A percentile compares a stretch with the other conserved stretches of the same genome.
Conservation (phyloP, 2,113 vertebrate species). For the Scomber scombrus region DNA sequence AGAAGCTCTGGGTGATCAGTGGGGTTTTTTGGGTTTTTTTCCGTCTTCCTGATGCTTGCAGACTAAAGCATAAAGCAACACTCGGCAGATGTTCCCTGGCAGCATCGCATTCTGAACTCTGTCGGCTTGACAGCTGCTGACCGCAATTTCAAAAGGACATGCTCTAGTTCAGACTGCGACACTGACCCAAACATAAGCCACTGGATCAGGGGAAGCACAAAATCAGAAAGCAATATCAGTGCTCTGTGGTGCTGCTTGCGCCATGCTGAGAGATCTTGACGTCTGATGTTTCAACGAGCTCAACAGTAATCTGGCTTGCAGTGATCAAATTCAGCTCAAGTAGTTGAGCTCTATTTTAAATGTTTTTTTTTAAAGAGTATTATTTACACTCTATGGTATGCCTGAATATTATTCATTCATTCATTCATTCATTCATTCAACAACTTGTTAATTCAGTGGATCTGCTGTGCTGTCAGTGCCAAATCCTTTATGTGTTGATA, state of each 20-base stretch:
- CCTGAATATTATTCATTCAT: background rate
- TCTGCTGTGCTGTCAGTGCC: background rate
- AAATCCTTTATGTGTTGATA: background rate
- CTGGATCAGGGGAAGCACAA: slow-evolving; percentile 53
- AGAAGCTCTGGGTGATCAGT: slow-evolving; percentile 57
- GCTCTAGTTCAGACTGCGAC: slow-evolving; percentile 69
- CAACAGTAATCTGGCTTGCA: slow-evolving; percentile 42
- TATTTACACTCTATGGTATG: slow-evolving; percentile 14
- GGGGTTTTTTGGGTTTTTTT: background rate
- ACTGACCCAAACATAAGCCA: slow-evolving; percentile 78
- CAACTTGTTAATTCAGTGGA: background rate
- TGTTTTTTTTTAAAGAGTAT: slow-evolving; percentile 10
- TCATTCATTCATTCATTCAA: background rate
- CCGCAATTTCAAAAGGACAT: slow-evolving; percentile 79
- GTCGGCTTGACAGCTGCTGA: slow-evolving; percentile 81
- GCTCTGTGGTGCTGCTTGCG: slow-evolving; percentile 15
- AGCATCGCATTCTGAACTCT: slow-evolving; percentile 69
- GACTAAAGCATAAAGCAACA: slow-evolving; percentile 59
- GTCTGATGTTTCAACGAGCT: slow-evolving; percentile 33
- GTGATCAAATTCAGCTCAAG: slow-evolving; percentile 47
- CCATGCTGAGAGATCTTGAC: slow-evolving; percentile 35
- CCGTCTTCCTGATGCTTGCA: slow-evolving; percentile 29
- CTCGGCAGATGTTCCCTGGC: slow-evolving; percentile 78
- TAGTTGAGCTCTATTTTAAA: slow-evolving; percentile 19
- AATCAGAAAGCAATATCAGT: slow-evolving; percentile 64